A percentile compares a stretch with the other conserved stretches of the same genome.
Conservation (phyloP, 2,113 vertebrate species). For the Phylloscopus trochiloides region DNA sequence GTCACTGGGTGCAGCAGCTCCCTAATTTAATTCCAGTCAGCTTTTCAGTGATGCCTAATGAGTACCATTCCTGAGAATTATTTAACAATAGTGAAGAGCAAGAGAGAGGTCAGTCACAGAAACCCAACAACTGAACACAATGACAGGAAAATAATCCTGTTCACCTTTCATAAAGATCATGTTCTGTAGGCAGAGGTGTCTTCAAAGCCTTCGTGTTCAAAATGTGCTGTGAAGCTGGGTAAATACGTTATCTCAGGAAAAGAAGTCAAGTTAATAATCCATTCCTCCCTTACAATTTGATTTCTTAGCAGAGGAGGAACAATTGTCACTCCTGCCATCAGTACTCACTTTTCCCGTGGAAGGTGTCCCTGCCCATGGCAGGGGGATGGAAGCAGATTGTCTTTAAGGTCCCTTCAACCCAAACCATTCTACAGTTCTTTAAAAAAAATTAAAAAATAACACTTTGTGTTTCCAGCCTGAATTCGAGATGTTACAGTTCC, state of each 20-base stretch:
- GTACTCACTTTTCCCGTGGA: neutral
- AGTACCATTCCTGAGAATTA: neutral
- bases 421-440: neutral
- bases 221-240: neutral
- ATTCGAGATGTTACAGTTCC: neutral
- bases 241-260: neutral
- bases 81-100: neutral
- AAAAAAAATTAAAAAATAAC: rapidly evolving
- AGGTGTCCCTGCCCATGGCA: neutral
- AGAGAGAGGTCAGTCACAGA: neutral
- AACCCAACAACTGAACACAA: neutral
- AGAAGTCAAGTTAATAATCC: neutral
- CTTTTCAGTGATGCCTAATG: neutral
- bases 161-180: neutral
- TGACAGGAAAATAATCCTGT: neutral
- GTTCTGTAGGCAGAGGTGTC: neutral
- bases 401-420: neutral
- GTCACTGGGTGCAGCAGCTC: neutral
- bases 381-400: neutral
- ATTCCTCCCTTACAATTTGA: neutral
- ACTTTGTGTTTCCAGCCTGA: neutral
- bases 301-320: neutral
- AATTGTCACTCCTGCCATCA: neutral
- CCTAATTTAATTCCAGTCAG: neutral
- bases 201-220: neutral